Evolutionary conservation across 2,888 invertebrate genomes (phyloP), one percentile per base, ranked within the genome.

Genomic region (Apamea monoglypha): DNA sequence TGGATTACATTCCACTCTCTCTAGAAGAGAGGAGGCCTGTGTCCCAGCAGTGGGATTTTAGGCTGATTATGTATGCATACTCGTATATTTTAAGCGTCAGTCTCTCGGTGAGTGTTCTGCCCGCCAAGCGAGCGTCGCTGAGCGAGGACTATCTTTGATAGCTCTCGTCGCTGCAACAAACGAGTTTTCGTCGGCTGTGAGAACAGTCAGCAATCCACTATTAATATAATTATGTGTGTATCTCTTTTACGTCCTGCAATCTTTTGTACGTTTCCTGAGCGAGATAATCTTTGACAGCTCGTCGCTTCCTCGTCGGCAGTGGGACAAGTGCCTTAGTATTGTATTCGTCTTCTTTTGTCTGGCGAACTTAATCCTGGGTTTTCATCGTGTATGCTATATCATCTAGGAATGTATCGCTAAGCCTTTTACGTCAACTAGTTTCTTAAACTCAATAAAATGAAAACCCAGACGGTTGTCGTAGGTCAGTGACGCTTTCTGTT

Each of bases 401-500:
- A 25, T 69, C 1, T n/a, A 25, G 36, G 2, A 36, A 64, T 66
- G 29, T 66, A 67, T 64, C 44, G 36, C 59, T 68, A 66, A 74
- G 59, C 71, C 61, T 68, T 80, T 75, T 63, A 63, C 44, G 56
- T 76, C 72, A 66, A 59, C 63, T 61, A 16, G 36, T 67, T 69
- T n/a, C 73, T 16, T n/a, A 44, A 50, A 69, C 71, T 72, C 71
- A 69, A 76, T 80, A 68, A 68, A 76, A 32, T 66, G 50, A 68
- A 72, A 82, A 72, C 59, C 64, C 59, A 71, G 86, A 78, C 74
- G 53, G 47, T 85, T 85, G 70, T 70, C 79, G 59, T 76, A 83
- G 87, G 87, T 78, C 70, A 83, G 84, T 69, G 66, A 76, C 68
- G 36, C 16, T n/a, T 61, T 64, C 25, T 36, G 84, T 29, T 44